Percentiles rank a stretch among this genome's conserved stretches.
Evolutionary conservation across 2,797 vertebrate genomes (phyloP).

Genomic region (Spinibarbus caldwelli): DNA sequence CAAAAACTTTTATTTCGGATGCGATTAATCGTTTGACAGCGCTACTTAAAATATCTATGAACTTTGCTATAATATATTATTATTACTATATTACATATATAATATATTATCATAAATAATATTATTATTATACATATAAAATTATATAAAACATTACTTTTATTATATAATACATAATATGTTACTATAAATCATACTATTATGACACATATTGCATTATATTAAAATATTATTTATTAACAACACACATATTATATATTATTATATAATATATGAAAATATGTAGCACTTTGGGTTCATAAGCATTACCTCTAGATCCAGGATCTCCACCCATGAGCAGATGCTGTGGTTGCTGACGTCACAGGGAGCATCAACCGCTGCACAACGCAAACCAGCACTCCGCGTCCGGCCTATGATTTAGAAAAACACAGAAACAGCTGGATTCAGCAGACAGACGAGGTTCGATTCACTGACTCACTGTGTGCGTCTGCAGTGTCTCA

Average conservation of each 20-base stretch:
- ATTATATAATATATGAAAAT: neutral
- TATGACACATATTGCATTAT: neutral
- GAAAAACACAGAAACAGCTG: neutral
- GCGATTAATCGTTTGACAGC: too few relatives aligned
- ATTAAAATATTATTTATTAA: neutral
- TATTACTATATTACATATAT: too few relatives aligned
- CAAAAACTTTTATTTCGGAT: too few relatives aligned
- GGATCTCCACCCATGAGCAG: slow-evolving; percentile 78
- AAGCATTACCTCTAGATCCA: slow-evolving; percentile 65
- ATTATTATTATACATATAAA: too few relatives aligned
- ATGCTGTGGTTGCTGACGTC: slow-evolving; percentile 69
- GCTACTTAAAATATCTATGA: too few relatives aligned
- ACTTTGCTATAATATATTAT: too few relatives aligned
- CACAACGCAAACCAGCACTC: slow-evolving; percentile 36
- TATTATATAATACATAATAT: neutral
- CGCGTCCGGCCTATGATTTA: slow-evolving; percentile 63
- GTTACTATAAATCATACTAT: neutral
- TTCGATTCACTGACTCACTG: neutral
- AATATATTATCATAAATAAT: too few relatives aligned
- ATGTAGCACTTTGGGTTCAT: neutral
- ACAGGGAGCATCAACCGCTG: slow-evolving; percentile 72
- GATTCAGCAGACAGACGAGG: neutral
- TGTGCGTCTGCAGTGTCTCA: slow-evolving; percentile 59
- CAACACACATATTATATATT: neutral
- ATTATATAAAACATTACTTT: too few relatives aligned